Base-by-base conservation (phyloP, 2,113 vertebrate species). In the Festucalex cinctus region DNA sequence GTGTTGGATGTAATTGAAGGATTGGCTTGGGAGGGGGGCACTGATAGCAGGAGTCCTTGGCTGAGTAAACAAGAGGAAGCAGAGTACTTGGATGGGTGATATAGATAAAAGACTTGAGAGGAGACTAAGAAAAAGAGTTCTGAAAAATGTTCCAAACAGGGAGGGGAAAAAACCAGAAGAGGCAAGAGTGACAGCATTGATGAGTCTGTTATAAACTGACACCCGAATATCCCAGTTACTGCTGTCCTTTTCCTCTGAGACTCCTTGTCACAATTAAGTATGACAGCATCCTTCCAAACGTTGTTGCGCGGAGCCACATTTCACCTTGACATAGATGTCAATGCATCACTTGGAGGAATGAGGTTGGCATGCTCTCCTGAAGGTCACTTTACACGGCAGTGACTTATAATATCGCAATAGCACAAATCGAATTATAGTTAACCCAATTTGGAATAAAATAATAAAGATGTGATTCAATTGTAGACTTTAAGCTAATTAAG, bases 211-310 rank as follows among this genome's bases (percentile, higher is more conserved):
- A 57, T 54, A 74, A 46, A 17, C 43, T 28, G 64, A 17, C 61
- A 74, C 70, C 58, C 35, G 16, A 26, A 66, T 39, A 0, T 66
- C 71, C 71, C 66, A 83, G 79, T 80, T 79, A 79, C 68, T 20
- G 20, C 56, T 65, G 63, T 72, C 73, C 63, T 32, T 63, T 14
- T 75, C 73, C 63, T 67, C 62, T 36, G 67, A 76, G 71, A 67
- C 65, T 58, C 56, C 35, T 14, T 24, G 10, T 75, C 61, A 80
- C 69, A 64, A 70, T 82, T 69, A 58, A 63, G 65, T 75, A 71
- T 75, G 74, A 78, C 78, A 80, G 76, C 67, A 53, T 59, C 65
- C 67, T 69, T 66, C 69, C 51, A 56, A 37, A 67, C 53, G 41
- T 61, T 71, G 73, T 65, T 59, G 48, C 51, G 51, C 48, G 49